A percentile compares a stretch with the other conserved stretches of the same genome.
Conservation (phyloP, 2,113 vertebrate genomes). For the Oncorhynchus gorbuscha region DNA sequence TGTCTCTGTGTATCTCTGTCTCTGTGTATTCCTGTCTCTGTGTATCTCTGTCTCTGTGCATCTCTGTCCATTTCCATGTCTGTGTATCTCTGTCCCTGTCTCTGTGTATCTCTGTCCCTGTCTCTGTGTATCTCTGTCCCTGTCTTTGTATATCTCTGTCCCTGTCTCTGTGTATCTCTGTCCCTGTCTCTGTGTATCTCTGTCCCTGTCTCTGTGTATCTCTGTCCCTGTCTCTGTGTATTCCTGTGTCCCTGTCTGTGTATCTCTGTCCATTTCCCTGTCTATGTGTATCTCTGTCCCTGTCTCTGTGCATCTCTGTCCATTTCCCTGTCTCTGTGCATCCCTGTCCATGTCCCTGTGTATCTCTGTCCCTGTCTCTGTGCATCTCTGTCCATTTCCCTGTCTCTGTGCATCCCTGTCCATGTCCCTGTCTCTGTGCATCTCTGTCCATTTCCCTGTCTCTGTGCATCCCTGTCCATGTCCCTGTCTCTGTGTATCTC, state of each 20-base stretch:
- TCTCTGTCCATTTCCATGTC: background rate
- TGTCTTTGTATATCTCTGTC: too few species aligned
- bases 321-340: slow-evolving; percentile 4
- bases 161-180: slow-evolving; percentile 20
- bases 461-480: background rate
- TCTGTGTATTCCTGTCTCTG: background rate
- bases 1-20: slow-evolving; percentile 3
- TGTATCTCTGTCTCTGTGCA: background rate
- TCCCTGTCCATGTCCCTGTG: slow-evolving; percentile 20
- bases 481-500: slow-evolving; percentile 1
- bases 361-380: background rate
- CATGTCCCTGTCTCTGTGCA: background rate
- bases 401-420: background rate
- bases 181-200: background rate
- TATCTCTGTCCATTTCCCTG: slow-evolving; percentile 5
- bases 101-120: background rate
- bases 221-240: slow-evolving; percentile 42
- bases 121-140: too few species aligned
- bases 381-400: background rate
- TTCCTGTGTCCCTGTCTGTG: slow-evolving; percentile 4
- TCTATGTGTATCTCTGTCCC: background rate
- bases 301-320: background rate
- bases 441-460: background rate
- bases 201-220: background rate
- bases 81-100: background rate